Base-by-base conservation (phyloP, 2,888 invertebrate genomes). In the Drosophila tripunctata region DNA sequence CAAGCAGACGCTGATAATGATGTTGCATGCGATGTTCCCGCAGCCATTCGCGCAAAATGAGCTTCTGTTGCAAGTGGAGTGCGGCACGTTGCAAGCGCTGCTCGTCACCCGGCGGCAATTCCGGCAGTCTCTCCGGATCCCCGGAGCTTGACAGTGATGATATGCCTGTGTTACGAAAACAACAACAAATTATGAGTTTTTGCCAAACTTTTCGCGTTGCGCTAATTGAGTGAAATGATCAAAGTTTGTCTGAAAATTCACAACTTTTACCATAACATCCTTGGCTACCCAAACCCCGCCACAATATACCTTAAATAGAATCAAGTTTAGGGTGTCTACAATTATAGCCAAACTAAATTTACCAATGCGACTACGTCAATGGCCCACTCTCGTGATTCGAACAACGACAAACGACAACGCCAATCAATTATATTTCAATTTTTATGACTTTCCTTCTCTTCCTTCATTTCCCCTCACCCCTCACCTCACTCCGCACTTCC, bases 41-140 rank as follows among this genome's bases (percentile, higher is more conserved):
- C 66, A 97, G 93, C 97, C 97, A 97, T 93, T 96, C 96, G 21
- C 96, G 94, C 80, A 97, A 92, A 77, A 97, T 95, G 63, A 97
- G 93, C 67, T 96, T 93, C 90, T 97, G 96, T 91, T 96, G 96
- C 84, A 97, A 92, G 72, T 95, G 93, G 64, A 94, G 93, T 5
- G 96, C 96, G 6, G 97, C 96, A 40, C 96, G 93, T 80, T 96
- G 96, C 69, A 97, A 92, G 47, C 96, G 93, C 91, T 95, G 95
- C 91, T 96, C 96, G 92, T 97, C 97, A 62, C 95, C 94, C 44
- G 95, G 94, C 75, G 96, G 96, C 87, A 97, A 92, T 92, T 96
- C 96, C 27, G 96, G 96, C 82, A 96, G 92, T 61, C 93, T 91
- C 77, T 94, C 93, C 67, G 95, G 94, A 86, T 96, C 96, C 21